phyloP scores from a whole-genome alignment of 2,888 invertebrate species.

The Zhengitettix transpicula region DNA sequence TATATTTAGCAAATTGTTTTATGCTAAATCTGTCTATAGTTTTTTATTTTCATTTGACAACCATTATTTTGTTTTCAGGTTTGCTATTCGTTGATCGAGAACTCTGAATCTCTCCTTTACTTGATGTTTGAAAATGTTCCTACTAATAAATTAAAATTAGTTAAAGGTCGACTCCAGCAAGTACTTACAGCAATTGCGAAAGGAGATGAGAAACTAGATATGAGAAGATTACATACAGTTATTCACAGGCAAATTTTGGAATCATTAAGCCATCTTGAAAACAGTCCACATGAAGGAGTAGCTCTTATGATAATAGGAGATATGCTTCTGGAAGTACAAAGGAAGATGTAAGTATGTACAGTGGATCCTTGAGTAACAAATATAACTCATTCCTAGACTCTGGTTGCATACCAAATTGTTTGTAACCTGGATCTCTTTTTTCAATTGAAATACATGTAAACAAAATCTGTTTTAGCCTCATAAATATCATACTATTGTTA shows the following conservation, averaged over 20 bases:
- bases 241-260: conserved; percentile 54
- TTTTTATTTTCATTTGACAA: too few relatives aligned
- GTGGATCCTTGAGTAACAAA: too few relatives aligned
- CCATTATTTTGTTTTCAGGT: conserved; percentile 32
- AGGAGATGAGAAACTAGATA: conserved; percentile 42
- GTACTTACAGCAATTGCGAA: conserved; percentile 30
- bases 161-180: conserved; percentile 37
- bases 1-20: too few relatives aligned
- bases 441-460: too few relatives aligned
- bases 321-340: conserved; percentile 62
- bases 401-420: too few relatives aligned
- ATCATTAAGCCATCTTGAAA: conserved; percentile 53
- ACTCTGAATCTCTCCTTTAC: conserved; percentile 50
- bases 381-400: too few relatives aligned
- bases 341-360: conserved; percentile 42
- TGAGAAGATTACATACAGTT: conserved; percentile 55
- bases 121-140: conserved; percentile 63
- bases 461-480: too few relatives aligned
- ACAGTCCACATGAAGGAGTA: conserved; percentile 56
- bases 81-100: conserved; percentile 50
- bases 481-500: too few relatives aligned
- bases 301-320: conserved; percentile 67
- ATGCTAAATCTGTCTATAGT: too few relatives aligned
- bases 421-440: too few relatives aligned
- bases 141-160: conserved; percentile 40